Evolutionary conservation across 2,888 invertebrate genomes (phyloP).

Genomic region (Xestia c-nigrum): DNA sequence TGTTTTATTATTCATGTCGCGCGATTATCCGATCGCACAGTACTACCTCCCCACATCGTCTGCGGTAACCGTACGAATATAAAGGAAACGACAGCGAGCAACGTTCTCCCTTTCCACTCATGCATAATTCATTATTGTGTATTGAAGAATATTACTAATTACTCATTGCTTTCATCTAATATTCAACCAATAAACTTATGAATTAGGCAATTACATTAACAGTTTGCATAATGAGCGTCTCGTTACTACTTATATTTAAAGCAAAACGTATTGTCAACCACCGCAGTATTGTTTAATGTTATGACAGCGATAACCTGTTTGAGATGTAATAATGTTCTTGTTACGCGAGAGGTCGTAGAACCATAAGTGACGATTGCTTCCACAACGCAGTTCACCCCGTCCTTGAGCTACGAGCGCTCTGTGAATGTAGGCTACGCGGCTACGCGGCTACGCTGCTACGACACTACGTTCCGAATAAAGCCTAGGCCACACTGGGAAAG

Average conservation of each 20-base stretch:
- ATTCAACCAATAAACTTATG: not conserved
- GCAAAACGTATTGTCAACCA: not conserved
- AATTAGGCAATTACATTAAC: not conserved
- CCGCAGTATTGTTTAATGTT: constrained; percentile 11
- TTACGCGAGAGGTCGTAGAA: constrained; percentile 16
- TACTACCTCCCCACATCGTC: not conserved
- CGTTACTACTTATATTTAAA: not conserved
- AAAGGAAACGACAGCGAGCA: not conserved
- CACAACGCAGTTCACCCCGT: constrained; percentile 13
- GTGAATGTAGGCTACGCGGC: constrained; percentile 51
- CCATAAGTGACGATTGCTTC: constrained; percentile 10
- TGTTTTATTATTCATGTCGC: constrained; percentile 43
- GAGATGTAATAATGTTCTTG: not conserved
- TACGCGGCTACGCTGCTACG: constrained; percentile 45
- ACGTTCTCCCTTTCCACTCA: not conserved
- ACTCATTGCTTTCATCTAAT: not conserved
- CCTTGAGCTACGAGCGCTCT: constrained; percentile 40
- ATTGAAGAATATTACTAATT: constrained; percentile 12
- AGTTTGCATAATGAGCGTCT: not conserved
- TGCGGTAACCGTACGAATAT: constrained; percentile 11
- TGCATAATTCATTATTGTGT: constrained; percentile 27
- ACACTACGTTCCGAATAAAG: constrained; percentile 34
- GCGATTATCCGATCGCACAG: constrained; percentile 16
- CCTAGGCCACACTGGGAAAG: not conserved
- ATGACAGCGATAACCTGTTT: constrained; percentile 2